A percentile compares a stretch with the other conserved stretches of the same genome.
Evolutionary conservation across 2,797 vertebrate species (phyloP).

Genomic region (Sebastes nivosus): DNA sequence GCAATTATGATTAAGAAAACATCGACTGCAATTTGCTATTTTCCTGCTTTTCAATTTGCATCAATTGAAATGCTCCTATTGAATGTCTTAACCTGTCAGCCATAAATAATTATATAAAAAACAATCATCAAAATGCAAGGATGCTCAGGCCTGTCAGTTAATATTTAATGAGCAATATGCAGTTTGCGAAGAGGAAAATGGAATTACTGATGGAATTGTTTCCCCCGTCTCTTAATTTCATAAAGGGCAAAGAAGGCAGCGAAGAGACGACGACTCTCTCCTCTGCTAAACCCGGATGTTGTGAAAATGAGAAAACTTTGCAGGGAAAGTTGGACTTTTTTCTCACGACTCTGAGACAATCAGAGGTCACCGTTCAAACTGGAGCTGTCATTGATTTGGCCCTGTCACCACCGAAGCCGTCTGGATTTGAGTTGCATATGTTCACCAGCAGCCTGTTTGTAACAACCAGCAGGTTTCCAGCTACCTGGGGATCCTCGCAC

Average conservation of each 20-base stretch:
- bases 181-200: constrained; percentile 66
- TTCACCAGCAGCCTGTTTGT: constrained; percentile 21
- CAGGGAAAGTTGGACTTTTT: constrained; percentile 14
- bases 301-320: constrained; percentile 46
- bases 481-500: constrained; percentile 24
- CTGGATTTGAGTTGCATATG: constrained; percentile 14
- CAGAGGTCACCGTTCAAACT: constrained; percentile 27
- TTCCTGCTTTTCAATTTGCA: constrained; percentile 24
- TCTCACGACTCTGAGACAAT: neutral
- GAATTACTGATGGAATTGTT: constrained; percentile 74
- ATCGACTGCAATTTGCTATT: constrained; percentile 1
- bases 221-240: constrained; percentile 62
- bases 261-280: neutral
- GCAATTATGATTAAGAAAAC: constrained; percentile 28
- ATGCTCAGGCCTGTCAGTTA: constrained; percentile 57
- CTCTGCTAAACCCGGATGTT: constrained; percentile 19
- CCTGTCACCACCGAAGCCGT: neutral
- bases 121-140: constrained; percentile 72
- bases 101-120: constrained; percentile 56
- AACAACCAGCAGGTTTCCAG: constrained; percentile 34
- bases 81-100: constrained; percentile 38
- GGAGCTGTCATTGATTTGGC: constrained; percentile 24
- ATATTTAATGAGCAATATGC: constrained; percentile 81
- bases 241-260: constrained; percentile 46
- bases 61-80: constrained; percentile 32